Conservation (phyloP, 2,888 invertebrate species). For the Mongoloraphidia duomilia region DNA sequence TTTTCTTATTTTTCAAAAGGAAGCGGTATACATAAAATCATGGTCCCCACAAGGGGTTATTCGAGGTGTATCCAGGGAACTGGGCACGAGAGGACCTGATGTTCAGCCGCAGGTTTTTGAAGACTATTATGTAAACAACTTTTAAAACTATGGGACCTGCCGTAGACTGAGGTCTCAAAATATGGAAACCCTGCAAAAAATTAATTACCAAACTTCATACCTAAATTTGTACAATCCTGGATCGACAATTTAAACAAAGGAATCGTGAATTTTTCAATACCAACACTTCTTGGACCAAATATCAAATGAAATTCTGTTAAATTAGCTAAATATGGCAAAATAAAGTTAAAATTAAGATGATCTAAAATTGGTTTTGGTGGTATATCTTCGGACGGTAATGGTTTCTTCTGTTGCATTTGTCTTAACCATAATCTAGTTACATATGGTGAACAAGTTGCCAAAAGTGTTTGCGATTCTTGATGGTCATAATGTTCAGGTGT, state of each 20-base stretch:
- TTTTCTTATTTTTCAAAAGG: no score
- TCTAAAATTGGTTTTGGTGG: constrained; percentile 30
- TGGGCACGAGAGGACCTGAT: no score
- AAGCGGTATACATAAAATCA: no score
- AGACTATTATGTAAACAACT: no score
- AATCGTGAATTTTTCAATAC: constrained; percentile 35
- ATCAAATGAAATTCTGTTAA: constrained; percentile 35
- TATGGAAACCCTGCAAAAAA: no score
- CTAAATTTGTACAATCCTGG: constrained; percentile 41
- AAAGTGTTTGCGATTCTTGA: constrained; percentile 22
- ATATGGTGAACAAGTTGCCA: constrained; percentile 34
- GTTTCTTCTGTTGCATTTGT: constrained; percentile 38
- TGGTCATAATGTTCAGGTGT: constrained; percentile 28
- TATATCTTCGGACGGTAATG: constrained; percentile 29
- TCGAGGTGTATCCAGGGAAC: no score
- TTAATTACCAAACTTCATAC: constrained; percentile 19
- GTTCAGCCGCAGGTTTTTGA: no score
- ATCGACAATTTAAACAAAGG: constrained; percentile 46
- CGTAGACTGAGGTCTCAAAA: no score
- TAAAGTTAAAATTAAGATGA: constrained; percentile 42
- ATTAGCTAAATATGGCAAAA: constrained; percentile 35
- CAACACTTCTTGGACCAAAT: constrained; percentile 34
- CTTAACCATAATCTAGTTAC: constrained; percentile 35
- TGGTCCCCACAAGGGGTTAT: no score
- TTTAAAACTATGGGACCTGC: no score